Evolutionary conservation across 2,797 vertebrate genomes (phyloP).

Genomic region (Onychomys arenicola): DNA sequence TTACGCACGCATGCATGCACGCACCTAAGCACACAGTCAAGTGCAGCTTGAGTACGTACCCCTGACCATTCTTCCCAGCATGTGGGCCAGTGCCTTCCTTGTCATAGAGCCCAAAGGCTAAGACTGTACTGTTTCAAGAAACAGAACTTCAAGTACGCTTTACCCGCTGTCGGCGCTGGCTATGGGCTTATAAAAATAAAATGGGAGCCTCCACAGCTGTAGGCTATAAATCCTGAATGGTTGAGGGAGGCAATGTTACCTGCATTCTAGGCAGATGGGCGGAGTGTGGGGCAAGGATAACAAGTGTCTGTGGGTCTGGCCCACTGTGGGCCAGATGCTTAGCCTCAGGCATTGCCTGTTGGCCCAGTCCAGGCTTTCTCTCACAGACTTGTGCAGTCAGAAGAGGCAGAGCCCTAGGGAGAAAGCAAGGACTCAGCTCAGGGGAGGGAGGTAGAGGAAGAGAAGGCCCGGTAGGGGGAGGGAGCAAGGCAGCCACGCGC

Average conservation of each 20-base stretch:
- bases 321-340: constrained; percentile 51
- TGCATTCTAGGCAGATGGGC: constrained; percentile 70
- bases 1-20: background rate
- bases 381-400: background rate
- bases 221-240: constrained; percentile 89
- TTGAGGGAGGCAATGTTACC: constrained; percentile 85
- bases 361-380: background rate
- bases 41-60: background rate
- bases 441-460: constrained; percentile 45
- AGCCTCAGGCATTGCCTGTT: constrained; percentile 49
- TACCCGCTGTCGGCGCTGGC: constrained; percentile 86
- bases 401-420: background rate
- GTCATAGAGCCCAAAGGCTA: constrained; percentile 89
- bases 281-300: constrained; percentile 15
- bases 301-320: constrained; percentile 34
- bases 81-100: constrained; percentile 71
- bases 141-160: constrained; percentile 90
- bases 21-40: background rate
- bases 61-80: background rate
- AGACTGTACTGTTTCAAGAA: constrained; percentile 89
- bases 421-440: background rate
- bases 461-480: constrained; percentile 29
- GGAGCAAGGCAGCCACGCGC: constrained; percentile 70
- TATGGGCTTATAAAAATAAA: constrained; percentile 90
- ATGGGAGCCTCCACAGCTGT: constrained; percentile 91